Conservation (phyloP, 2,113 vertebrate species). For the Globicephala melas region DNA sequence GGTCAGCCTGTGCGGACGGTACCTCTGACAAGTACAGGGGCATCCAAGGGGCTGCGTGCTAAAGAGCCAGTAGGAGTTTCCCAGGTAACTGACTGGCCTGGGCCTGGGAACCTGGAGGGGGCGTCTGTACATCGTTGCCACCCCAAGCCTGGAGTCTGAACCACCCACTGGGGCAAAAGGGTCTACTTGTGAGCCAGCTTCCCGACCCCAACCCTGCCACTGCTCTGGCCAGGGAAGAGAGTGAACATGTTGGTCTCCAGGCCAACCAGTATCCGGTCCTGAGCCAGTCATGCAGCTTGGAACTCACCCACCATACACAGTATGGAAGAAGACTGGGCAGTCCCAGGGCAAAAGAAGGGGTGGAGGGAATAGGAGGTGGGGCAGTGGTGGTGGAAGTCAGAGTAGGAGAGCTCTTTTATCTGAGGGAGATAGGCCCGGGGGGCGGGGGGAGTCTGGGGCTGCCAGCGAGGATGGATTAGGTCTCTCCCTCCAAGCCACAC, state of each 20-base stretch:
- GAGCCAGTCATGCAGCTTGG: not conserved
- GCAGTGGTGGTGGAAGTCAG: not conserved
- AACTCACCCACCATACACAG: not conserved
- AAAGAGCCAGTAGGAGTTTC: not conserved
- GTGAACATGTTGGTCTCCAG: not conserved
- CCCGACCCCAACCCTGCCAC: not conserved
- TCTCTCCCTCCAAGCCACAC: not conserved
- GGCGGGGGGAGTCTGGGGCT: not conserved
- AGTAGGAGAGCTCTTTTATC: not conserved
- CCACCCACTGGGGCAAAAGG: fast-evolving
- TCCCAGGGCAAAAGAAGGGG: not conserved
- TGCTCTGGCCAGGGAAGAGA: not conserved
- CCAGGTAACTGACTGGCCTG: not conserved
- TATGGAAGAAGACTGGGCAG: not conserved
- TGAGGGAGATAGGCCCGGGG: not conserved
- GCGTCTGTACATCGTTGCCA: not conserved
- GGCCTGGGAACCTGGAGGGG: not conserved
- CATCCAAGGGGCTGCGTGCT: not conserved
- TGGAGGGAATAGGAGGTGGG: too few relatives aligned
- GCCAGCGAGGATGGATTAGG: not conserved
- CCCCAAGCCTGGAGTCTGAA: not conserved
- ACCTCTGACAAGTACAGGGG: not conserved
- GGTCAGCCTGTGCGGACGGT: not conserved
- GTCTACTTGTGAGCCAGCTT: not conserved
- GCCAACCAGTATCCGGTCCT: not conserved